Percentiles rank a stretch among this genome's conserved stretches.
Conservation (phyloP, 2,113 vertebrate genomes). For the Eupsittula cactorum region DNA sequence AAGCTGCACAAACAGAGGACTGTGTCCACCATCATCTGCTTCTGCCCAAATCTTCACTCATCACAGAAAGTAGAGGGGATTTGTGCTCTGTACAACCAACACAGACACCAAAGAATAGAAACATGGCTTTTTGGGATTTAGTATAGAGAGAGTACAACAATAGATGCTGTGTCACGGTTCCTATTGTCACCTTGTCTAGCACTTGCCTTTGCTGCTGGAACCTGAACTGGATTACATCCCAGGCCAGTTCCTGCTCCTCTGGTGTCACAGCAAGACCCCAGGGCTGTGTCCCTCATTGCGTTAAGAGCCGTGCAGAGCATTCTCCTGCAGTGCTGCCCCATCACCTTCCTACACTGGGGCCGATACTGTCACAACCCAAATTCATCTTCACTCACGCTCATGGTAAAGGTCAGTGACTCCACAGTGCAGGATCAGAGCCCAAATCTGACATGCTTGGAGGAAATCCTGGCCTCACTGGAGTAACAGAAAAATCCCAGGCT, state of each 20-base stretch:
- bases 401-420: background rate
- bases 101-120: background rate
- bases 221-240: background rate
- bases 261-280: background rate
- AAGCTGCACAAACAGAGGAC: background rate
- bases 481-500: background rate
- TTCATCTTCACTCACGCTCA: rapidly evolving
- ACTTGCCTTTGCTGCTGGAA: conserved; percentile 1
- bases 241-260: background rate
- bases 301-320: background rate
- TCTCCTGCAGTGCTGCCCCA: background rate
- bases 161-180: background rate
- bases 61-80: background rate
- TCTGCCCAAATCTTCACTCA: background rate
- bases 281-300: background rate
- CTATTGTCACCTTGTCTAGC: background rate
- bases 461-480: background rate
- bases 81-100: background rate
- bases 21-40: background rate
- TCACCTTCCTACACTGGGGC: rapidly evolving
- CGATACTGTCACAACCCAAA: background rate
- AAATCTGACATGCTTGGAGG: background rate
- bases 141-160: background rate
- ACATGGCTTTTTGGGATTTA: background rate
- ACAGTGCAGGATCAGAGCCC: background rate